Evolutionary conservation across 2,888 invertebrate species (phyloP).

Genomic region (Nephrotoma guestfalica): DNA sequence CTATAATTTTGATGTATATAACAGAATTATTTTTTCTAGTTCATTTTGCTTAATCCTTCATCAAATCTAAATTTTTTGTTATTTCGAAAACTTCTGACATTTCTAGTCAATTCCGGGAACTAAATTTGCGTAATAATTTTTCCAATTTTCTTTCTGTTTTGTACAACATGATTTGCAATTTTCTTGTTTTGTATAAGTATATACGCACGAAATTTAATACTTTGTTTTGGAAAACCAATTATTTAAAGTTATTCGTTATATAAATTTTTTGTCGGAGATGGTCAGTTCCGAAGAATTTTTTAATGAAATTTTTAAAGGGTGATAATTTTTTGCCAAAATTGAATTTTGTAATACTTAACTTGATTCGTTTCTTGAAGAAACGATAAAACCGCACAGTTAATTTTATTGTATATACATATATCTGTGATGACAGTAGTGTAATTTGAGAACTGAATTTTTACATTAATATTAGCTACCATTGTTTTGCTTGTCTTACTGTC

Average conservation of each 20-base stretch:
- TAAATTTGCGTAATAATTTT: not conserved
- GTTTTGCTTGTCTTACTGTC: not conserved
- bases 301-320: not conserved
- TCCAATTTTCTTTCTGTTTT: not conserved
- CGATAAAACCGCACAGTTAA: too few species aligned
- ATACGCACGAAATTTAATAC: not conserved
- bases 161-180: not conserved
- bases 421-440: not conserved
- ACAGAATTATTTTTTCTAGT: not conserved
- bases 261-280: not conserved
- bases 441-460: not conserved
- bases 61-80: not conserved
- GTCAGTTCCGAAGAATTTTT: not conserved
- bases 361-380: not conserved
- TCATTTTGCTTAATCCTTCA: not conserved
- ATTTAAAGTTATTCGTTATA: not conserved
- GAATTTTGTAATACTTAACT: not conserved
- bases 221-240: not conserved
- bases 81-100: not conserved
- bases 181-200: not conserved
- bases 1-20: not conserved
- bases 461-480: not conserved
- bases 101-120: not conserved
- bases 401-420: too few species aligned
- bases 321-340: not conserved